Percentiles rank a stretch among this genome's conserved stretches.
These are phyloP conservation scores for Pocota personata DNA, from an alignment of 2,888 invertebrate species.

Conservation along the genomic window DNA sequence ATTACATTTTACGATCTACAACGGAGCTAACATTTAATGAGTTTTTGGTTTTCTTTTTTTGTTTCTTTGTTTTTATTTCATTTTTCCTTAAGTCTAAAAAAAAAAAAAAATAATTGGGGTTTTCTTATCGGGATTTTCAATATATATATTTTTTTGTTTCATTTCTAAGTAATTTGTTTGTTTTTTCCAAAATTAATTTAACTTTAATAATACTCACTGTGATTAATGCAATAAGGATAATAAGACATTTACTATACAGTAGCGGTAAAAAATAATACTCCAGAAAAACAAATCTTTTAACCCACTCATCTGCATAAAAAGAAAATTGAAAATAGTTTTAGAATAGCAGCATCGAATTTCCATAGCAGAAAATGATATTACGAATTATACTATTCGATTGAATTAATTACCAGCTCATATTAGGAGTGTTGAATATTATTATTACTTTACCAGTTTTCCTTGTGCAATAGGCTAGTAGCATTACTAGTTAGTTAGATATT, in stretches of 20 bases:
- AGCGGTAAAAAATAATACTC: constrained; percentile 1
- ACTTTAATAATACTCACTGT: constrained; percentile 44
- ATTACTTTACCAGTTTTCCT: no score
- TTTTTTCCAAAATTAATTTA: not conserved
- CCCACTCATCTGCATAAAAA: not conserved
- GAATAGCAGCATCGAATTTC: not conserved
- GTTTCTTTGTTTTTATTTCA: not conserved
- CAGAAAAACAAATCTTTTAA: not conserved
- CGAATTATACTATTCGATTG: no score
- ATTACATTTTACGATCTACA: constrained; percentile 73
- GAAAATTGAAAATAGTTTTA: not conserved
- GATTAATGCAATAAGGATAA: constrained; percentile 23
- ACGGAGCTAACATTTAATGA: constrained; percentile 71
- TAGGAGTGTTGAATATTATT: no score
- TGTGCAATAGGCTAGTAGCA: no score
- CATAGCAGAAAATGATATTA: not conserved
- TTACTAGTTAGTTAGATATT: no score
- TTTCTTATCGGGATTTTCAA: constrained; percentile 29
- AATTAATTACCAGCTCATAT: no score
- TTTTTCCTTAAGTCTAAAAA: constrained; percentile 42
- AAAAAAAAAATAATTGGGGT: constrained; percentile 1
- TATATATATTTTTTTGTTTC: not conserved
- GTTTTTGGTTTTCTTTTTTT: constrained; percentile 48
- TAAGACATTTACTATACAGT: constrained; percentile 13
- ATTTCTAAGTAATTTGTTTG: constrained; percentile 1